Conservation (phyloP, 2,888 invertebrate species). For the Agonopterix subpropinquella region DNA sequence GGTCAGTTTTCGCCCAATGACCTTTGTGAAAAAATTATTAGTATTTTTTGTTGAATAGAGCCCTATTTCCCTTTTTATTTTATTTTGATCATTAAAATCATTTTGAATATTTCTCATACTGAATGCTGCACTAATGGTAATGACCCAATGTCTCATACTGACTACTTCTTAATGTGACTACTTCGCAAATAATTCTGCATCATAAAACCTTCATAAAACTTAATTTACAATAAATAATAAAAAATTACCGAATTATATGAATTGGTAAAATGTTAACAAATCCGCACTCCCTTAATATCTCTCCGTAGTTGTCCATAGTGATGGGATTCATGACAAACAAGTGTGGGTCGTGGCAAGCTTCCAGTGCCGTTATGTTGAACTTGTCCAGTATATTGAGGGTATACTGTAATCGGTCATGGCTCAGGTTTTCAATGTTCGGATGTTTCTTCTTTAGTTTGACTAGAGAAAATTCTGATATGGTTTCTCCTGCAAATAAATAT, state of each 20-base stretch:
- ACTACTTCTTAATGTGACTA: no score
- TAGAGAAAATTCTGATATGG: constrained; percentile 27
- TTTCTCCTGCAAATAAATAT: constrained; percentile 32
- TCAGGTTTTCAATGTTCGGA: constrained; percentile 46
- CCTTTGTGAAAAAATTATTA: no score
- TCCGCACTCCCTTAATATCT: constrained; percentile 77
- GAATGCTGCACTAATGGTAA: no score
- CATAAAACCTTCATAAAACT: not conserved
- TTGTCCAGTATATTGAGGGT: constrained; percentile 49
- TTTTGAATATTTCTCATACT: no score
- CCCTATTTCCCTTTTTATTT: no score
- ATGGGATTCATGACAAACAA: constrained; percentile 74
- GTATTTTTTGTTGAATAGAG: no score
- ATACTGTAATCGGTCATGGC: constrained; percentile 39
- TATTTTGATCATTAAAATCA: no score
- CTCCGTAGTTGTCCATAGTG: constrained; percentile 77
- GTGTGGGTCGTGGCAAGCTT: constrained; percentile 71
- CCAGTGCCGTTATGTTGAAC: constrained; percentile 61
- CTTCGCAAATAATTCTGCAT: not conserved
- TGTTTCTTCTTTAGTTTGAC: constrained; percentile 41
- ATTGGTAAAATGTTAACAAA: constrained; percentile 60
- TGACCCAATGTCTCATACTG: no score
- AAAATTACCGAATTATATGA: constrained; percentile 51
- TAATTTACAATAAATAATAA: not conserved
- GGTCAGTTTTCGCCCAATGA: no score